phyloP scores from a whole-genome alignment of 2,888 invertebrate species.

The Drosophila rubida region DNA sequence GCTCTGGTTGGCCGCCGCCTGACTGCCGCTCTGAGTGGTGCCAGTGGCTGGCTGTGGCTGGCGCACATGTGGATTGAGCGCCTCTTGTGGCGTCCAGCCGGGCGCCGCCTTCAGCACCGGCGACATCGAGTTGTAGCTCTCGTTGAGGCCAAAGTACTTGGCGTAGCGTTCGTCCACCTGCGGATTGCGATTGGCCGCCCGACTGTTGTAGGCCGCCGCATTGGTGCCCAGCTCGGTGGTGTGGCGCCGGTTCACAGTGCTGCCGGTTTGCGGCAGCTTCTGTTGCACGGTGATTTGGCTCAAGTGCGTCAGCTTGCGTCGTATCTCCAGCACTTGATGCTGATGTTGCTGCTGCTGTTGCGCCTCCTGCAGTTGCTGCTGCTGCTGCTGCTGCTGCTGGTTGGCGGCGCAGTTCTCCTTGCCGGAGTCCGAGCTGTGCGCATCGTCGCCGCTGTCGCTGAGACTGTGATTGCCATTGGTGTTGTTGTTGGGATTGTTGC shows the following conservation, averaged over 20 bases:
- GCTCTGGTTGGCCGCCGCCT: background rate
- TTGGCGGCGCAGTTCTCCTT: conserved; percentile 82
- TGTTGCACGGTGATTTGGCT: conserved; percentile 45
- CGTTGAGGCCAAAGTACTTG: conserved; percentile 82
- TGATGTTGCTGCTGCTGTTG: conserved; percentile 28
- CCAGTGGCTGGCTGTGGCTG: conserved; percentile 42
- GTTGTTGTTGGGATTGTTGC: conserved; percentile 25
- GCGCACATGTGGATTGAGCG: conserved; percentile 2
- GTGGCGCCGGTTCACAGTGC: conserved; percentile 47
- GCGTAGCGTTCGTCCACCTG: conserved; percentile 75
- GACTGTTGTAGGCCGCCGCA: conserved; percentile 23
- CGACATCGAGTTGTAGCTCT: conserved; percentile 27
- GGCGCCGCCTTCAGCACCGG: conserved; percentile 34
- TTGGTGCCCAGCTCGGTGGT: conserved; percentile 57
- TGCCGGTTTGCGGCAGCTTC: conserved; percentile 12
- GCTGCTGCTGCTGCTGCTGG: conserved; percentile 32
- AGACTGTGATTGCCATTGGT: conserved; percentile 12
- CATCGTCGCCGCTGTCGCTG: conserved; percentile 51
- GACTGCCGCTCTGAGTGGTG: background rate
- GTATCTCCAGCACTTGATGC: conserved; percentile 69
- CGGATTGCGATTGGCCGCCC: conserved; percentile 14
- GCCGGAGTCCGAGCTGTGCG: conserved; percentile 81
- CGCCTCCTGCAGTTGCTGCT: conserved; percentile 20
- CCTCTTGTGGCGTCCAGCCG: conserved; percentile 13
- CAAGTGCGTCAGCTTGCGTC: conserved; percentile 71